Base-by-base conservation (phyloP, 2,888 invertebrate species). In the Malacosoma neustria region DNA sequence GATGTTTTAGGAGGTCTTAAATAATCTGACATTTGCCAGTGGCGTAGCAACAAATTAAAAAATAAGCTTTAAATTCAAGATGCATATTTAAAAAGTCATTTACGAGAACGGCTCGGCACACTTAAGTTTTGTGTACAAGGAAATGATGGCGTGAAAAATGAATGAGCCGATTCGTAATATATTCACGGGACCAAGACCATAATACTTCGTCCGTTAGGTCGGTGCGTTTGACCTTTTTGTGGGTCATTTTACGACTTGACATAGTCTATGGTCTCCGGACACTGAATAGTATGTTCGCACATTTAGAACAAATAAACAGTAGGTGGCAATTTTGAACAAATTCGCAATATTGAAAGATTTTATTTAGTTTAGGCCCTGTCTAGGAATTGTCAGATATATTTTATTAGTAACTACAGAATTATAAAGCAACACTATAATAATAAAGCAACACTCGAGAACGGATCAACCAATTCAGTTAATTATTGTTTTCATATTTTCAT, bases 211-310 rank as follows among this genome's bases (percentile, higher is more conserved):
- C 76, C 74, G 75, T 76, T 79, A 79, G 61, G 53, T 52, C 55
- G 64, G 69, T 69, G 67, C 74, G 69, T 72, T 72, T 72, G 77
- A 77, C 81, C 81, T 71, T 67, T 61, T 72, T 71, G 57, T 51
- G 55, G 61, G 62, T 63, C 60, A 59, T 64, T 65, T 66, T 50
- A 49, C 49, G 45, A 45, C 45, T 51, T 46, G 51, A 53, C 56
- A 54, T 51, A 22, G 48, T 47, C 38, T 46, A 39, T 48, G 36
- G 33, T 45, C 36, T 52, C 43, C 37, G 46, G 31, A 38, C 36
- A 42, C 48, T 37, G 7, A 7, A 30, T 33, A 42, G 36, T 22
- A 4, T 22, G 22, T 6, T 9, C 9, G 9, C 22, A 3, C 3
- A 22, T n/a, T 22, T 5, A 22, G 9, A 22, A 22, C 22, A 22